Evolutionary conservation across 2,797 vertebrate genomes (phyloP).

Genomic region (Otolemur crassicaudatus): DNA sequence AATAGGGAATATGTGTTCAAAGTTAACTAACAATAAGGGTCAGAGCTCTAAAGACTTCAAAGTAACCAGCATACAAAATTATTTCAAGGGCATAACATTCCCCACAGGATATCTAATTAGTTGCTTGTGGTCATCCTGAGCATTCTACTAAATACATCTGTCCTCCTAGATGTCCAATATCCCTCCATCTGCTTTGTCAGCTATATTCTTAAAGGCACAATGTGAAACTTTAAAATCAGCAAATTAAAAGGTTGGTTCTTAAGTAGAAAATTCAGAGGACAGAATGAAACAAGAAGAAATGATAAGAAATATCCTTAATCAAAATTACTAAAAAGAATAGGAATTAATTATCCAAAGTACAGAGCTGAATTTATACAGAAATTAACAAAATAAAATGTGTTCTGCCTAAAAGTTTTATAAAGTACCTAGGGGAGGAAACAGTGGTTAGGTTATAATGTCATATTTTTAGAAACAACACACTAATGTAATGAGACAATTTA

Average conservation of each 20-base stretch:
- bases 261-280: slow-evolving; percentile 22
- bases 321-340: background rate
- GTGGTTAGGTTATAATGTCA: background rate
- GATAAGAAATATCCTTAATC: background rate
- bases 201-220: background rate
- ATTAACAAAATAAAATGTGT: background rate
- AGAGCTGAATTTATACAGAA: background rate
- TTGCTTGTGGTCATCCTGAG: slow-evolving; percentile 54
- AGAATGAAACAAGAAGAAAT: slow-evolving; percentile 25
- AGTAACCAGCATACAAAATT: slow-evolving; percentile 26
- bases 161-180: slow-evolving; percentile 46
- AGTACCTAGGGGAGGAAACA: accelerated
- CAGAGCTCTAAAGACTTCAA: slow-evolving; percentile 41
- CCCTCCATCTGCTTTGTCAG: slow-evolving; percentile 51
- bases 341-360: background rate
- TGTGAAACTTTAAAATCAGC: background rate
- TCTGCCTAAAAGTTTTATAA: background rate
- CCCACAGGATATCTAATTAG: slow-evolving; percentile 54
- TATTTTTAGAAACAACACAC: background rate
- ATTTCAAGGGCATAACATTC: slow-evolving; percentile 28
- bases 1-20: background rate
- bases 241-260: slow-evolving; percentile 51
- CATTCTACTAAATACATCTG: slow-evolving; percentile 44
- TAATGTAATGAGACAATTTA: background rate
- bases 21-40: slow-evolving; percentile 7